Evolutionary conservation across 2,797 vertebrate genomes (phyloP), one percentile per base, ranked within the genome.

Genomic region (Etheostoma nigrum): DNA sequence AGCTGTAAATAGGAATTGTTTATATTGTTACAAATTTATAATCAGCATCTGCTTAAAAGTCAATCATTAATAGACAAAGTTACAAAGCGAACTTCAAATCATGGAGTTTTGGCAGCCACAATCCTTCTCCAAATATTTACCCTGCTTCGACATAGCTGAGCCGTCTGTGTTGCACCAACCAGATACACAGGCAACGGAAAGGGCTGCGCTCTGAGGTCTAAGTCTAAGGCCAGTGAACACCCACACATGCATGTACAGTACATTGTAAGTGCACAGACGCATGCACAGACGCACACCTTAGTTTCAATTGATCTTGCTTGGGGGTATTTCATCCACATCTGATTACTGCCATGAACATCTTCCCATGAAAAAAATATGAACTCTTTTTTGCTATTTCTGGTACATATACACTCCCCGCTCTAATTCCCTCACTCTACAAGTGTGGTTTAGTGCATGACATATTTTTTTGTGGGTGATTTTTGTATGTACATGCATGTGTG

Each of bases 41-140:
- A 57, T 74, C 21, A 57, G 42, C 13, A 7, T 71, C 71, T 53
- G 59, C 54, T 66, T 51, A 4, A 5, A 23, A 73, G 90, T 91
- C 81, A 92, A 89, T 88, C 79, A 89, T 91, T 89, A 70, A 85
- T 57, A 54, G 79, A 66, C 81, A 83, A 79, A 70, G 85, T 85
- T 88, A 67, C 66, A 62, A 82, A 81, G 84, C 82, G 72, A 82
- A 83, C 79, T 87, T 87, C 76, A 83, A 91, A 91, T 88, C 79
- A 77, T 76, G 76, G 78, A 90, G 82, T 88, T 87, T 73, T 86
- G 77, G 84, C 81, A 64, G 76, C 67, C 77, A 83, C 86, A 89
- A 90, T 87, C 84, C 72, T 58, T 92, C 76, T 89, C 79, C 86
- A 94, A 94, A 94, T 94, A 92, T 94, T 94, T 92, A 93, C 90